phyloP scores from a whole-genome alignment of 2,797 vertebrate species.

The Schizothorax lantsangensis region DNA sequence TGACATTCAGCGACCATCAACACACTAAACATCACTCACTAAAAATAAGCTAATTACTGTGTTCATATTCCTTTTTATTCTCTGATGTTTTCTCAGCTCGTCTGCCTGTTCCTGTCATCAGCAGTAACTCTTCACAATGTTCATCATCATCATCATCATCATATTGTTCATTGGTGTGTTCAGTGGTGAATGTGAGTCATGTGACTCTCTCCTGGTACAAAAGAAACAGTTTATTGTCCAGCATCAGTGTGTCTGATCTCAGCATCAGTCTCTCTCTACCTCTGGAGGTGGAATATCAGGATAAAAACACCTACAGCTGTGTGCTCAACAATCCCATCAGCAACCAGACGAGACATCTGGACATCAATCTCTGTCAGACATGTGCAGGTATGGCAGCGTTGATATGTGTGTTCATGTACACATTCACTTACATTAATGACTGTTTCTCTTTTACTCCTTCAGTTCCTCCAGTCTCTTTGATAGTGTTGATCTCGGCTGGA shows the following conservation, averaged over 20 bases:
- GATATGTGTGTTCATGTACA: no score
- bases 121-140: not conserved
- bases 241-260: conserved; percentile 7
- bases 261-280: no score
- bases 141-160: no score
- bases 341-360: no score
- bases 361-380: no score
- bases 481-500: not conserved
- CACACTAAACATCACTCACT: not conserved
- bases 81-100: not conserved
- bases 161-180: no score
- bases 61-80: not conserved
- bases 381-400: no score
- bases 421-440: not conserved
- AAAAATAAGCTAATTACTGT: not conserved
- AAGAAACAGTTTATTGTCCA: not conserved
- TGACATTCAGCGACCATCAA: not conserved
- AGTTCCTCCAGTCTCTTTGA: not conserved
- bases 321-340: no score
- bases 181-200: no score
- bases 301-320: no score
- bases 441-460: not conserved
- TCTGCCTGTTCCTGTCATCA: not conserved
- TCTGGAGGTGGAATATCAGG: no score
- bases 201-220: no score